Base-by-base conservation (phyloP, 2,113 vertebrate species). In the Lagopus leucura region DNA sequence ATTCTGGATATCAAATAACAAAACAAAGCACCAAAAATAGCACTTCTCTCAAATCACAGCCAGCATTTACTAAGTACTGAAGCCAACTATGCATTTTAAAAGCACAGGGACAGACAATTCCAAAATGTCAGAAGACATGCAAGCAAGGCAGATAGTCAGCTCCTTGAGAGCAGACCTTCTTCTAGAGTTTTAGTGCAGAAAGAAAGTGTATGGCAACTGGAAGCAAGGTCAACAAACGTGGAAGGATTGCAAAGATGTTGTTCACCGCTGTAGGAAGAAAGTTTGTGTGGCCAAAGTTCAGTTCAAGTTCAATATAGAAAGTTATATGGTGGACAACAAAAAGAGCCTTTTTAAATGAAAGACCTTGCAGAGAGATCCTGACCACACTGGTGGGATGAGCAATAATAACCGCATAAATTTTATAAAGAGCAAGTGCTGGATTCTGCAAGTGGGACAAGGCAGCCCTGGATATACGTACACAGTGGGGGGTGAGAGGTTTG, bases 1-100 rank as follows among this genome's bases (percentile, higher is more conserved):
- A 34, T 32, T 67, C 57, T 42, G 48, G 43, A 54, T 94, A 90
- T 92, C 72, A 64, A 86, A 92, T 93, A 92, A n/a, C 87, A 85
- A 21, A 82, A 92, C 72, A 91, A 69, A 71, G 52, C 34, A 82
- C 52, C 42, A 80, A 61, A 92, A 94, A 91, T 78, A 91, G 32
- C 43, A 57, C 1, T 10, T 63, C 1, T 75, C 38, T 65, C 50
- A 74, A n/a, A 86, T 60, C 69, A 87, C 60, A 91, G 61, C 11
- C 1, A 6, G 10, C 0, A 0, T 71, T 89, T 80, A 77, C n/a
- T 64, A 67, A 82, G 18, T 30, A 20, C 74, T 93, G 74, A 82
- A 87, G 25, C 54, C 66, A 79, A 25, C 50, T 30, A 45, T 54
- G 30, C 20, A 57, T 75, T 94, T 43, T 58, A 58, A 58, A 32